These are phyloP conservation scores for Sarotherodon lohbergeri DNA, from an alignment of 2,113 vertebrate genomes.

Conservation along the genomic window DNA sequence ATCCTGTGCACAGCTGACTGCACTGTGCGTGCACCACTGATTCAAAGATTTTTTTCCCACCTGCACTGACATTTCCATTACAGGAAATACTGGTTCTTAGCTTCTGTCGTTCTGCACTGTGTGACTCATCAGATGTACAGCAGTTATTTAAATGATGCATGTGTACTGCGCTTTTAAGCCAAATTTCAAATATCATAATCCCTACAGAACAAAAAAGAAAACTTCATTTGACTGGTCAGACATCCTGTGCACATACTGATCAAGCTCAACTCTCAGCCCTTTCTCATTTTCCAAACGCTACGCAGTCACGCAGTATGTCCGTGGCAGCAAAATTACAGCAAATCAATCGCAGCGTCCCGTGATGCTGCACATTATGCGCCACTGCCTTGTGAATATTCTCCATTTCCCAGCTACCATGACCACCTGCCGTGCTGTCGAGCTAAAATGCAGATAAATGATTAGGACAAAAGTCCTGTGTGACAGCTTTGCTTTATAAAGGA, in stretches of 20 bases:
- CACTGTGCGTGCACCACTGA: not conserved
- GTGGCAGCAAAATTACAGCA: not conserved
- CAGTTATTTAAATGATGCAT: not conserved
- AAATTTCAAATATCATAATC: not conserved
- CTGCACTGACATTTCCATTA: not conserved
- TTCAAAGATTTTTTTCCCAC: rapidly evolving
- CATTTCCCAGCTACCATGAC: not conserved
- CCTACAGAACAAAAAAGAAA: not conserved
- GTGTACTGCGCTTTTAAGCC: not conserved
- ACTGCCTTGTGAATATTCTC: not conserved
- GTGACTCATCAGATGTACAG: not conserved
- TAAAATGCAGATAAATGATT: not conserved
- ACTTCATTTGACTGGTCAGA: not conserved
- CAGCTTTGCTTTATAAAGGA: not conserved
- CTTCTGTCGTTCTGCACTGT: not conserved
- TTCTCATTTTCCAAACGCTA: not conserved
- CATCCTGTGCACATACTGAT: not conserved
- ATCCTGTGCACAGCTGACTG: not conserved
- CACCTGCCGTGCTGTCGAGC: not conserved
- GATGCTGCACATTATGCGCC: not conserved
- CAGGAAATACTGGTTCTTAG: not conserved
- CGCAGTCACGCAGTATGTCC: not conserved
- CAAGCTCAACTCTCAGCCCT: not conserved
- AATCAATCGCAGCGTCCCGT: not conserved
- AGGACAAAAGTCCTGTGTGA: not conserved